A percentile compares a stretch with the other conserved stretches of the same genome.
Evolutionary conservation across 1,140 invertebrate genomes (phyloP).

Genomic region (Eupeodes corollae): DNA sequence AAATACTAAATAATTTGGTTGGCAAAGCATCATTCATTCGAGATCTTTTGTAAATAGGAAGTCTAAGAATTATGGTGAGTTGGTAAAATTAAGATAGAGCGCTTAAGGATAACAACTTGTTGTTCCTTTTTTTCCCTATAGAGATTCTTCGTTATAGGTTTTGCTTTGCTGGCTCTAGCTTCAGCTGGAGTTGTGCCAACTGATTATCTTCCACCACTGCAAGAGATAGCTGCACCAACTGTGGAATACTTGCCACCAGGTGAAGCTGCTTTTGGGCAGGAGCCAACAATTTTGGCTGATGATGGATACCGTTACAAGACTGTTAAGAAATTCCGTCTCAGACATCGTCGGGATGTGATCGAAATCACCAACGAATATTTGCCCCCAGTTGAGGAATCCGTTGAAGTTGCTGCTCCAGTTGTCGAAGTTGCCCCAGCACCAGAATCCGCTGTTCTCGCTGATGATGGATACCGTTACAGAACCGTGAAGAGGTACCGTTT

Average conservation of each 20-base stretch:
- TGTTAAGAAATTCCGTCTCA: constrained; percentile 21
- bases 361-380: constrained; percentile 20
- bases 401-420: neutral
- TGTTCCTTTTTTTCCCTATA: neutral
- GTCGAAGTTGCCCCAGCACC: constrained; percentile 2
- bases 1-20: too few species aligned
- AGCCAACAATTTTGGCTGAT: constrained; percentile 12
- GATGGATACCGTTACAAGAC: constrained; percentile 26
- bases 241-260: neutral
- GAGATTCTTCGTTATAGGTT: neutral
- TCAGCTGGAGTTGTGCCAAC: neutral
- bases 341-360: constrained; percentile 22
- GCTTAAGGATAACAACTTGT: too few species aligned
- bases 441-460: constrained; percentile 12
- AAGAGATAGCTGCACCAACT: neutral
- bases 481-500: constrained; percentile 15
- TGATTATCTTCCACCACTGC: neutral
- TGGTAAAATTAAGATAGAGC: too few species aligned
- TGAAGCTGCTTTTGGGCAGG: constrained; percentile 2
- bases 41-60: too few species aligned
- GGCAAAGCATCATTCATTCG: too few species aligned
- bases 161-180: neutral
- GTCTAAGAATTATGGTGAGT: too few species aligned
- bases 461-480: constrained; percentile 21
- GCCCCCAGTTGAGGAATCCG: constrained; percentile 12